phyloP scores from a whole-genome alignment of 2,888 invertebrate genomes.

The Eupithecia abbreviata region DNA sequence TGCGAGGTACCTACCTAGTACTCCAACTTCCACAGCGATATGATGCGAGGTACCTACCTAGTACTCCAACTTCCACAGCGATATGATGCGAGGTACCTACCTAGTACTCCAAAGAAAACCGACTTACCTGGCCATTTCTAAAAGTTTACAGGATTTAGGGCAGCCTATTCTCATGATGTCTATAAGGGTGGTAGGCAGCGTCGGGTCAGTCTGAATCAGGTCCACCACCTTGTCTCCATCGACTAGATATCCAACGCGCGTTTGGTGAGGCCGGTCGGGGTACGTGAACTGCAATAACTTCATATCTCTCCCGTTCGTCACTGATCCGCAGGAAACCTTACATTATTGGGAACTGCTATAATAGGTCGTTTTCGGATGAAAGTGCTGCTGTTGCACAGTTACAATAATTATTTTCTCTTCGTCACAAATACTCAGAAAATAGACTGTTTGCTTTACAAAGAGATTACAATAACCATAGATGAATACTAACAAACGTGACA shows the following conservation, averaged over 20 bases:
- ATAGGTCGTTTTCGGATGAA: background rate
- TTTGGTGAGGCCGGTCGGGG: conserved; percentile 80
- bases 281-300: conserved; percentile 88
- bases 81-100: background rate
- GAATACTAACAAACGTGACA: too few relatives aligned
- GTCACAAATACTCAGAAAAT: background rate
- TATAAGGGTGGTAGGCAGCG: conserved; percentile 71
- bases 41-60: too few relatives aligned
- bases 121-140: background rate
- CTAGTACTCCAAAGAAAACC: background rate
- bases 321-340: conserved; percentile 50
- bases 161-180: conserved; percentile 72
- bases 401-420: background rate
- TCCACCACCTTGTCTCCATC: conserved; percentile 85
- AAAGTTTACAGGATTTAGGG: background rate
- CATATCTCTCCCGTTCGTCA: conserved; percentile 75
- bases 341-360: background rate
- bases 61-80: too few relatives aligned
- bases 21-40: too few relatives aligned
- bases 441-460: background rate
- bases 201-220: conserved; percentile 84
- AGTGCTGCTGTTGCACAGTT: background rate
- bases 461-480: too few relatives aligned
- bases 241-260: conserved; percentile 87
- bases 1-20: too few relatives aligned